Base-by-base conservation (phyloP, 2,113 vertebrate species). In the Pholis gunnellus region DNA sequence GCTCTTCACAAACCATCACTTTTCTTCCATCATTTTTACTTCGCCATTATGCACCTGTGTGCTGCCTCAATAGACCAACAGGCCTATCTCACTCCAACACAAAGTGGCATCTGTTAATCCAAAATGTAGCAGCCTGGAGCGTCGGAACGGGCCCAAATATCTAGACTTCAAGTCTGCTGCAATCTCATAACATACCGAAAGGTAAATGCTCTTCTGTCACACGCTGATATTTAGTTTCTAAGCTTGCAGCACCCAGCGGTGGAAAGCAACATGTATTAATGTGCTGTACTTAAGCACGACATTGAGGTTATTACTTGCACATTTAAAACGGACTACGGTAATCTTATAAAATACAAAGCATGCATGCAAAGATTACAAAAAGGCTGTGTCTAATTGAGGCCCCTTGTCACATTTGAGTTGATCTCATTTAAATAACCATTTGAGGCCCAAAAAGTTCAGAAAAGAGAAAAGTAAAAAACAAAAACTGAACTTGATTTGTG, bases 71-170 rank as follows among this genome's bases (percentile, higher is more conserved):
- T 78, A 72, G 80, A 86, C 59, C 67, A 71, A 63, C 56, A 60
- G 54, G 84, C 86, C 89, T 88, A 92, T 94, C 91, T 91, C 87
- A 42, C 56, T 70, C 74, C 42, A 38, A 52, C 91, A 91, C 93
- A 91, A 87, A 92, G 89, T 71, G 78, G 78, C 84, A 83, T 85
- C 85, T 89, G 87, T 84, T 92, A 89, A 89, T 93, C 88, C 83
- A 75, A 86, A 92, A 82, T 78, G 87, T 69, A 77, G 79, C 75
- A 79, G 84, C 80, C 86, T 22, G 66, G 52, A 78, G 83, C 1
- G 9, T 31, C 77, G 46, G 18, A 68, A 83, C 2, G 29, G 82
- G 52, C 46, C 78, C 57, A 81, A 81, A 87, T 84, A 82, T 82
- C 52, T 20, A 25, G 59, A 79, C 88, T 25, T n/a, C 20, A 60